Base-by-base conservation (phyloP, 2,113 vertebrate species). In the Protobothrops mucrosquamatus region DNA sequence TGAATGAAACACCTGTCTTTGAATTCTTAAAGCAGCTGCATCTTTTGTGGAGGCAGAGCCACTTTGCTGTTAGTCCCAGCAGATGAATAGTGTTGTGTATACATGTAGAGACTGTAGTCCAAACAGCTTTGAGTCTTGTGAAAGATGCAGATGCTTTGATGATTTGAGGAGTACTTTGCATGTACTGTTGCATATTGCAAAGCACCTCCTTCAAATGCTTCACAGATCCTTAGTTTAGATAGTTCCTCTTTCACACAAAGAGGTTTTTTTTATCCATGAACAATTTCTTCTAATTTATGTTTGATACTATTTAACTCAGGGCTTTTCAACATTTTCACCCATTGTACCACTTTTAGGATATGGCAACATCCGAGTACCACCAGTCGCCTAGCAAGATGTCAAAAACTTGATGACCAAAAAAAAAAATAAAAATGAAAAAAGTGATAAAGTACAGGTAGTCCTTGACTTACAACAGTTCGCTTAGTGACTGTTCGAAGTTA, bases 181-280 rank as follows among this genome's bases (percentile, higher is more conserved):
- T 20, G 14, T 74, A 18, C n/a, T 39, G 15, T 18, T 81, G 15
- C 69, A 39, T 39, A 81, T 81, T 20, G 69, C n/a, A 81, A 81
- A 81, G 34, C 6, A 39, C 69, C 6, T 81, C n/a, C 15, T 81
- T 81, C 69, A 81, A 74, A 39, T 39, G 34, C 69, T 81, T 81
- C 34, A 39, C 6, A 34, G 15, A 34, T 1, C n/a, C n/a, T 34
- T 74, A 74, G 15, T 74, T 74, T 74, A 69, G 15, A 74, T 43
- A 95, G 94, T 90, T 59, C 91, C 92, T 48, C 46, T 81, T 26
- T 23, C 39, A 10, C 26, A 64, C 34, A 12, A 59, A 12, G 5
- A 10, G 9, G 4, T 48, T 91, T 64, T 93, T 57, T 91, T 96
- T 86, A 94, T 90, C n/a, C 55, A 89, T 90, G 18, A 81, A 56